Base-by-base conservation (phyloP, 2,113 vertebrate species). In the Bufo gargarizans region DNA sequence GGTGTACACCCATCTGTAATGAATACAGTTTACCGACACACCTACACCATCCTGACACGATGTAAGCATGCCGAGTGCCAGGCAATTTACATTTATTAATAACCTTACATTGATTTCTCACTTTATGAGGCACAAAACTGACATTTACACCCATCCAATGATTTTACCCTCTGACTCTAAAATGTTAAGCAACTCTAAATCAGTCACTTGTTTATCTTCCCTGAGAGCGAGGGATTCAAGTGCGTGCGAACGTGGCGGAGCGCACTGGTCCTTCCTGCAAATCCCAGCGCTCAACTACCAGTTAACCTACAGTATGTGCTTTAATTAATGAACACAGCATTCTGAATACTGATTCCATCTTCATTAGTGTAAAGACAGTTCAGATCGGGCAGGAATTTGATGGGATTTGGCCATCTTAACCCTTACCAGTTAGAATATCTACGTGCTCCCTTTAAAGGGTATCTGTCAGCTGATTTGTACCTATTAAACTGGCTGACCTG, bases 71-170 rank as follows among this genome's bases (percentile, higher is more conserved):
- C 74, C 19, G 85, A 86, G 65, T 33, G 33, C 45, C 33, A 78
- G 13, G 61, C 59, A 55, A 86, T 86, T 78, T 86, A 78, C 33
- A 77, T 65, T 55, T 86, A 78, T 86, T 86, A 86, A 86, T 78
- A 86, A 86, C 74, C 55, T 56, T 65, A 86, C 76, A 86, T 86
- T 86, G 76, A 86, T 65, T 79, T 86, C 47, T 86, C 45, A 78
- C n/a, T 78, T 86, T 79, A 86, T 61, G 76, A 86, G 76, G 85
- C 85, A 65, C 85, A 78, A 63, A 67, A 67, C 76, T 86, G 58
- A 77, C 85, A 86, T 86, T 86, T 67, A 79, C 61, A 55, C 85
- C 76, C 74, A 63, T 49, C 50, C 49, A 86, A 86, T 86, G 85
- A 78, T 67, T 78, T 55, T 86, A 63, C 85, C 85, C 85, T 79